Base-by-base conservation (phyloP, 2,888 invertebrate genomes). In the Tolmerus cingulatus region DNA sequence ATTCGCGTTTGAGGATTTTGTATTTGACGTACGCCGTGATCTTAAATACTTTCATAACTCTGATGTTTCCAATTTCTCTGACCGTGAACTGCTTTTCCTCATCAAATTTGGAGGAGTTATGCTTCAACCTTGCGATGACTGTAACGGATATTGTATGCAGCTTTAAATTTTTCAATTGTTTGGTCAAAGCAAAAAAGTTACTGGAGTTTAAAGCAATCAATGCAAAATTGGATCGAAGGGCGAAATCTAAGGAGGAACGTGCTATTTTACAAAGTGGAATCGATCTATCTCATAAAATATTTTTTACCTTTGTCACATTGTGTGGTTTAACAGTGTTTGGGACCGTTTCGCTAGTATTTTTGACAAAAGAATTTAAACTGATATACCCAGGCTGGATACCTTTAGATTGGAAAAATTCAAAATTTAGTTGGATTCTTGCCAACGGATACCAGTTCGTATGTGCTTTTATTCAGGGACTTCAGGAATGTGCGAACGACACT, bases 381-480 rank as follows among this genome's bases (percentile, higher is more conserved):
- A 89, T 92, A 16, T 92, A 90, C 89, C 91, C 92, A 0, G 92
- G 92, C 19, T 92, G 91, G 91, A 91, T 92, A 74, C 90, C 90
- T 30, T 34, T 91, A 16, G 89, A 92, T 79, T 92, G 91, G 91
- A 23, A 74, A 12, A 19, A 89, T 7, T 91, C 91, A 8, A 40
- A 86, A 16, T 0, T n/a, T 0, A 88, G 89, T 3, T 92, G 90
- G 88, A 5, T 34, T 0, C 16, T 89, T 5, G 90, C 90, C 8
- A 90, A 88, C 82, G 19, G 74, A 0, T 91, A 92, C 88, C 92
- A 92, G 87, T 76, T 91, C 16, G 89, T 91, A 40, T 91, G 90
- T 0, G 46, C 92, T 14, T 85, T 89, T 14, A 89, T 92, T 0
- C 92, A 92, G 87, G 91, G 91, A 0, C 27, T 91, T 40, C 91